These are phyloP conservation scores for Phacellophora camtschatica DNA, from an alignment of 30 jellyfish, hydroid and myxozoan species.

Conservation along the genomic window DNA sequence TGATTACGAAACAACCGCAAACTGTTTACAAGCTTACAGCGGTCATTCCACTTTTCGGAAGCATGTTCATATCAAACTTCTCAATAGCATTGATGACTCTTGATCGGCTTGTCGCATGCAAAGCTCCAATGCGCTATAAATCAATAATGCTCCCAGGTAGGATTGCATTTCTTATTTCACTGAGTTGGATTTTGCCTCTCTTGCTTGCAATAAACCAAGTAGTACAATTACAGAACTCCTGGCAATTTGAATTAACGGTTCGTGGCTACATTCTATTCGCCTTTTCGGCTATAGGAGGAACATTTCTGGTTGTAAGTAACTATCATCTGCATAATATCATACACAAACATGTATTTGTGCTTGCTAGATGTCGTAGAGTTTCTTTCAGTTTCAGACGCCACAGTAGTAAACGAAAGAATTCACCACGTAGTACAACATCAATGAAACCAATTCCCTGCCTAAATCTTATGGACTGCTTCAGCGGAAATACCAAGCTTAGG, in stretches of 20 bases:
- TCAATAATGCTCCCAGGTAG: not conserved
- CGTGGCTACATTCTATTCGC: conserved; percentile 39
- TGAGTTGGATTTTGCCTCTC: conserved; percentile 33
- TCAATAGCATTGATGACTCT: conserved; percentile 27
- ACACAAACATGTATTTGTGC: not conserved
- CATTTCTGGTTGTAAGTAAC: conserved; percentile 12
- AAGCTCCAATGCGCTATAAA: conserved; percentile 38
- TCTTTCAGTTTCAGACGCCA: not conserved
- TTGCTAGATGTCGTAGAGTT: not conserved
- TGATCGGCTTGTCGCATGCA: conserved; percentile 40
- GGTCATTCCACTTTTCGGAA: conserved; percentile 39
- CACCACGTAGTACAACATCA: not conserved
- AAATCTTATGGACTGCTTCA: not conserved
- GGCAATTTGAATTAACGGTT: conserved; percentile 7
- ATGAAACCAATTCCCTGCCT: not conserved
- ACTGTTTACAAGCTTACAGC: conserved; percentile 16
- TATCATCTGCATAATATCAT: not conserved
- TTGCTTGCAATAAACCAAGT: conserved; percentile 9
- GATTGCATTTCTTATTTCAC: not conserved
- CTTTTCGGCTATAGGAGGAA: conserved; percentile 22
- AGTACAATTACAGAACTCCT: not conserved
- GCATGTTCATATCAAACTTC: conserved; percentile 45
- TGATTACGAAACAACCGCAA: conserved; percentile 4
- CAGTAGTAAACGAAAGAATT: not conserved
- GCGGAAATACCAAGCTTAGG: not conserved